phyloP scores from a whole-genome alignment of 2,113 vertebrate genomes.

The Parus major region DNA sequence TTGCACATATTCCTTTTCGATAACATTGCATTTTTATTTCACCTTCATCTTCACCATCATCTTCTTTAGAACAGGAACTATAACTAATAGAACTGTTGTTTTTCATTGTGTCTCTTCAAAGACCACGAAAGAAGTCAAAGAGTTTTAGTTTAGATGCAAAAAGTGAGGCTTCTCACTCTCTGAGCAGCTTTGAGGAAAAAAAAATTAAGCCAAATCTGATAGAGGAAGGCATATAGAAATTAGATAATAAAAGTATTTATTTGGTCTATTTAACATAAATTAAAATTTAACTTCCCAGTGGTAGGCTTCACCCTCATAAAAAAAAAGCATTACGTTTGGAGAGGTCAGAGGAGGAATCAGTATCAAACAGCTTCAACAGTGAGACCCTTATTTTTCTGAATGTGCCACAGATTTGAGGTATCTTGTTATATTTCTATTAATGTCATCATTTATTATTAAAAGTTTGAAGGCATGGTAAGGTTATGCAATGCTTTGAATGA shows the following conservation, averaged over 20 bases:
- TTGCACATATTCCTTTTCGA: neutral
- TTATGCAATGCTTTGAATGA: neutral
- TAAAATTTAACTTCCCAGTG: neutral
- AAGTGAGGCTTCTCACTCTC: neutral
- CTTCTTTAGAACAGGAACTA: neutral
- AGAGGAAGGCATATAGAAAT: constrained; percentile 4
- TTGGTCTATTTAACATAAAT: neutral
- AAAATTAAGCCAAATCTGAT: neutral
- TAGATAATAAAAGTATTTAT: neutral
- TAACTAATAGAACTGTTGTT: neutral
- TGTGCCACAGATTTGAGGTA: neutral
- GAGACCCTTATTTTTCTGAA: neutral
- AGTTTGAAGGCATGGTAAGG: neutral
- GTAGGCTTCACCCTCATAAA: neutral
- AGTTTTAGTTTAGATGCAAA: neutral
- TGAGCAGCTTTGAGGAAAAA: neutral
- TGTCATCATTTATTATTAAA: neutral
- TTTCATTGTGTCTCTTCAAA: neutral
- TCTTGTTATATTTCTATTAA: neutral
- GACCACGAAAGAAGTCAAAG: neutral
- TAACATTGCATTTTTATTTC: neutral
- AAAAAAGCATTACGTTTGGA: neutral
- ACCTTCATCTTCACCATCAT: neutral
- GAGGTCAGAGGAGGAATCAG: neutral
- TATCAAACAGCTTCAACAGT: neutral